phyloP scores from a whole-genome alignment of 23 tunicate species.

The Clavelina lepadiformis region DNA sequence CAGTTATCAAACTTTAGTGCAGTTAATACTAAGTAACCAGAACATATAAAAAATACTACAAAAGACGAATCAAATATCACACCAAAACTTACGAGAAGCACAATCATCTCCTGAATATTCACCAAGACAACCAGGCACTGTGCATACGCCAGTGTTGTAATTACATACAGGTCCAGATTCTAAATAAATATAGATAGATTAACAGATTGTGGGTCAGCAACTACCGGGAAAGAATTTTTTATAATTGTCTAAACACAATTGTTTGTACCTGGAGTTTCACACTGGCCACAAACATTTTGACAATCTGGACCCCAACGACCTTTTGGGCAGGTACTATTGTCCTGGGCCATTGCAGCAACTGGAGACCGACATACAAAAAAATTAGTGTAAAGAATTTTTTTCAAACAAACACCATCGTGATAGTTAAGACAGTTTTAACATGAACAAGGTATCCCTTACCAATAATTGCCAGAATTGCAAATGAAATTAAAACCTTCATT shows the following conservation, averaged over 20 bases:
- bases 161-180: slow-evolving; percentile 19
- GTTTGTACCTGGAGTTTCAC: neutral
- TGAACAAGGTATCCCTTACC: too few relatives aligned
- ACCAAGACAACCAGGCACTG: slow-evolving; percentile 30
- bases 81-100: slow-evolving; percentile 27
- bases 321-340: slow-evolving; percentile 1
- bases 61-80: too few relatives aligned
- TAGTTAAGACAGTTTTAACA: too few relatives aligned
- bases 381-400: neutral
- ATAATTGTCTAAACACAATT: neutral
- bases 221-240: neutral
- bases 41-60: too few relatives aligned
- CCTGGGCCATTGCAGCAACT: slow-evolving; percentile 3
- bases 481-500: too few relatives aligned
- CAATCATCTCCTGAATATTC: slow-evolving; percentile 30
- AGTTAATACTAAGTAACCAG: too few relatives aligned
- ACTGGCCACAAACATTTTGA: slow-evolving; percentile 31
- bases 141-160: slow-evolving; percentile 10
- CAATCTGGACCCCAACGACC: slow-evolving; percentile 40
- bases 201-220: neutral
- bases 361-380: neutral
- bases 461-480: too few relatives aligned
- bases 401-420: neutral
- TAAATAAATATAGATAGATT: too few relatives aligned
- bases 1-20: too few relatives aligned